Percentiles rank a stretch among this genome's conserved stretches.
These are phyloP conservation scores for Torymus auratus DNA, from an alignment of 2,888 invertebrate species.

Conservation along the genomic window DNA sequence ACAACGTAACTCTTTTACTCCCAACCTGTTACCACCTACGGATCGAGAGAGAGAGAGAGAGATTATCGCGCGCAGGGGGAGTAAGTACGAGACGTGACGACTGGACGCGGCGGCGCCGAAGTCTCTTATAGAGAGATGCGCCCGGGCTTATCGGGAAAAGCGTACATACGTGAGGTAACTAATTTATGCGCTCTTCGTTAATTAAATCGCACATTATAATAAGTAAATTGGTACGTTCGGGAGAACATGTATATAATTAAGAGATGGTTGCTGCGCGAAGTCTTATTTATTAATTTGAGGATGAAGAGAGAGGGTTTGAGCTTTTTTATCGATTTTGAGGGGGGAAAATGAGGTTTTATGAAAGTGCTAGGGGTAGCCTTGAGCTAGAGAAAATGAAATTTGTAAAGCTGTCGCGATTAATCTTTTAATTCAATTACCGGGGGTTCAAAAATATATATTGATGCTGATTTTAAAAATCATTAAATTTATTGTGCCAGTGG, in stretches of 20 bases:
- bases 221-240: slow-evolving; percentile 30
- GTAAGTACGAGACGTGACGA: too few relatives aligned
- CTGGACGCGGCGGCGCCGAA: too few relatives aligned
- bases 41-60: background rate
- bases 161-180: background rate
- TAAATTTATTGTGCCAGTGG: too few relatives aligned
- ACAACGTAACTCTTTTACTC: slow-evolving; percentile 42
- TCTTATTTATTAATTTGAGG: too few relatives aligned
- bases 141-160: slow-evolving; percentile 30
- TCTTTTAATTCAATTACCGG: too few relatives aligned
- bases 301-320: too few relatives aligned
- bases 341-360: too few relatives aligned
- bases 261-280: background rate
- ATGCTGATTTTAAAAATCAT: too few relatives aligned
- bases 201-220: slow-evolving; percentile 43
- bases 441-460: too few relatives aligned
- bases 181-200: slow-evolving; percentile 37
- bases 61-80: slow-evolving; percentile 17
- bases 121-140: background rate
- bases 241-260: slow-evolving; percentile 7
- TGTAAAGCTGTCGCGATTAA: too few relatives aligned
- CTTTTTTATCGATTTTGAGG: too few relatives aligned
- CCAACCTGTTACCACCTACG: slow-evolving; percentile 55
- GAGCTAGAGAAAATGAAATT: slow-evolving; percentile 5
- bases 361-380: background rate